phyloP scores from a whole-genome alignment of 2,113 vertebrate species.

The Tetrax tetrax region DNA sequence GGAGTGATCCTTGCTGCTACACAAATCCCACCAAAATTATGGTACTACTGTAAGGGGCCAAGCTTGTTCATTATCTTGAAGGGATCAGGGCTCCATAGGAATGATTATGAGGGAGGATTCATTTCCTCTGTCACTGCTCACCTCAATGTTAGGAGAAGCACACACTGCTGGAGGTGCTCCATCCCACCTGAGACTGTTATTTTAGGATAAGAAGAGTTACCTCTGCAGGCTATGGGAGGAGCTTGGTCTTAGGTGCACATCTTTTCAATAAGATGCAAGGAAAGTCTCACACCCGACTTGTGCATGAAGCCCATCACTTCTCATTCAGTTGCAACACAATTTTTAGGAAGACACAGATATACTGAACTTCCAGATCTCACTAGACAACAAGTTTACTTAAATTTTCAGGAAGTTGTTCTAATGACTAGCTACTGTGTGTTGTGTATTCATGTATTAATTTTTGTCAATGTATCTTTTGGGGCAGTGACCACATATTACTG shows the following conservation, averaged over 20 bases:
- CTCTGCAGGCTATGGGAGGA: neutral
- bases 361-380: neutral
- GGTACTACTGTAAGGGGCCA: neutral
- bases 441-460: neutral
- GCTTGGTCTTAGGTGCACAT: fast-evolving
- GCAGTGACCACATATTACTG: neutral
- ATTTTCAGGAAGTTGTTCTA: neutral
- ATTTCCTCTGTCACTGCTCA: neutral
- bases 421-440: too few relatives aligned
- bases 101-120: neutral
- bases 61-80: fast-evolving
- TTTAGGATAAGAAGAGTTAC: neutral
- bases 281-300: neutral
- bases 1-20: neutral
- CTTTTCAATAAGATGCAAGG: neutral
- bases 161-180: neutral
- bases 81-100: neutral
- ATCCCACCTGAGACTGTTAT: neutral
- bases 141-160: neutral
- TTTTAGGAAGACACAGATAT: neutral
- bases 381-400: neutral
- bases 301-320: neutral
- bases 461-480: neutral
- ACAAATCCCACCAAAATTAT: neutral
- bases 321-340: neutral